These are phyloP conservation scores for Montipora capricornis DNA, from an alignment of 64 coral and sea anemone species.

Conservation along the genomic window DNA sequence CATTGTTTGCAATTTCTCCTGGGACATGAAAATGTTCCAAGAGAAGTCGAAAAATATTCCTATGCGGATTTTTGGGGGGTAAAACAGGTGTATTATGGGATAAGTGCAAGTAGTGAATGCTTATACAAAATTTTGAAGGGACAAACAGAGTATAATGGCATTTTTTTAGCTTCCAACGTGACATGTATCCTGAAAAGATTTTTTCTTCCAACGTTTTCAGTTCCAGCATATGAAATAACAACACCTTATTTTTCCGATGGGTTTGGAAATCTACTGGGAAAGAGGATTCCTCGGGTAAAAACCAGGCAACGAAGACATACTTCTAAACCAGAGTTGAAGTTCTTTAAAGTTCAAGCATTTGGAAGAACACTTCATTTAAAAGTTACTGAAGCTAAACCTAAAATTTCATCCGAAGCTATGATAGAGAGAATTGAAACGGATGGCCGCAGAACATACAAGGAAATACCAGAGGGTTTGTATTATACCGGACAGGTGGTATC, in stretches of 20 bases:
- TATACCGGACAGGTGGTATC: conserved; percentile 53
- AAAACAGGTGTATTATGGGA: too few species aligned
- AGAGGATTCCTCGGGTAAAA: background rate
- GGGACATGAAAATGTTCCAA: too few species aligned
- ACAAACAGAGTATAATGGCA: too few species aligned
- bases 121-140: too few species aligned
- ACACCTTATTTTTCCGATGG: background rate
- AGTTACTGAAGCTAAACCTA: background rate
- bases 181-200: too few species aligned
- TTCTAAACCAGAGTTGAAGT: background rate
- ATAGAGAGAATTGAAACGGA: background rate
- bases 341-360: conserved; percentile 13
- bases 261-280: background rate
- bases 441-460: background rate
- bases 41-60: too few species aligned
- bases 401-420: background rate
- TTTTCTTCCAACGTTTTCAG: too few species aligned
- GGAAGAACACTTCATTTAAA: conserved; percentile 3
- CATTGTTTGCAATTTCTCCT: too few species aligned
- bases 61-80: too few species aligned
- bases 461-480: background rate
- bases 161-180: too few species aligned
- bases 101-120: too few species aligned
- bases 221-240: conserved; percentile 38
- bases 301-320: background rate